Evolutionary conservation across 2,113 vertebrate species (phyloP).

Genomic region (Elephantulus edwardii): DNA sequence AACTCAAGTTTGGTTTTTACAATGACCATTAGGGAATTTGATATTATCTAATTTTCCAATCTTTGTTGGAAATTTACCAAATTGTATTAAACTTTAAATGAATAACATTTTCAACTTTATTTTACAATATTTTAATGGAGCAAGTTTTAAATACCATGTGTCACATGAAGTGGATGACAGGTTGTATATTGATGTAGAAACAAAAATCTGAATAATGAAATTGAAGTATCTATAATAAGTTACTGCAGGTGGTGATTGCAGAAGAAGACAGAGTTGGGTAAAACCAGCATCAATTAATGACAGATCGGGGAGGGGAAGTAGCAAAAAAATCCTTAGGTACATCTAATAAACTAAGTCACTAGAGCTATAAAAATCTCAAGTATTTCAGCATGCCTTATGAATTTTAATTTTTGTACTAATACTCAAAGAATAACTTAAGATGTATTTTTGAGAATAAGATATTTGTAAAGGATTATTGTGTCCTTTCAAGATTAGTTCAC

Average conservation of each 20-base stretch:
- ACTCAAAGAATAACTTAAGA: constrained; percentile 37
- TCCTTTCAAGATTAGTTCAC: constrained; percentile 39
- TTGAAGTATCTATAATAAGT: constrained; percentile 69
- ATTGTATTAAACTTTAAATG: constrained; percentile 11
- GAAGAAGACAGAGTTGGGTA: constrained; percentile 60
- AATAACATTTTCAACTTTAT: constrained; percentile 46
- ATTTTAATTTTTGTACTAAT: constrained; percentile 71
- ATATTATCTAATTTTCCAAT: constrained; percentile 5
- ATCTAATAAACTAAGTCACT: constrained; percentile 57
- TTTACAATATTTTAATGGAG: constrained; percentile 52
- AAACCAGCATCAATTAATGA: constrained; percentile 64
- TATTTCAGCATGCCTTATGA: constrained; percentile 66
- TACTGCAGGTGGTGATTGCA: constrained; percentile 61
- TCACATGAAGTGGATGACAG: constrained; percentile 60
- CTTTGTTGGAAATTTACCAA: constrained; percentile 16
- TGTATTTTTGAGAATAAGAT: constrained; percentile 39
- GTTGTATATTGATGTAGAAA: constrained; percentile 39
- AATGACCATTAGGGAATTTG: not conserved
- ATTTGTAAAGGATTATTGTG: not conserved
- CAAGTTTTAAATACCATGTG: constrained; percentile 56
- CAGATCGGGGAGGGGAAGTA: constrained; percentile 40
- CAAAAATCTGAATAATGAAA: constrained; percentile 65
- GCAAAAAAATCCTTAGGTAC: constrained; percentile 46
- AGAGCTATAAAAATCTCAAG: constrained; percentile 68
- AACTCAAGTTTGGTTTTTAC: constrained; percentile 50